These are phyloP conservation scores for Pogonomyrmex californicus DNA, from an alignment of 1,140 invertebrate species.

Conservation along the genomic window DNA sequence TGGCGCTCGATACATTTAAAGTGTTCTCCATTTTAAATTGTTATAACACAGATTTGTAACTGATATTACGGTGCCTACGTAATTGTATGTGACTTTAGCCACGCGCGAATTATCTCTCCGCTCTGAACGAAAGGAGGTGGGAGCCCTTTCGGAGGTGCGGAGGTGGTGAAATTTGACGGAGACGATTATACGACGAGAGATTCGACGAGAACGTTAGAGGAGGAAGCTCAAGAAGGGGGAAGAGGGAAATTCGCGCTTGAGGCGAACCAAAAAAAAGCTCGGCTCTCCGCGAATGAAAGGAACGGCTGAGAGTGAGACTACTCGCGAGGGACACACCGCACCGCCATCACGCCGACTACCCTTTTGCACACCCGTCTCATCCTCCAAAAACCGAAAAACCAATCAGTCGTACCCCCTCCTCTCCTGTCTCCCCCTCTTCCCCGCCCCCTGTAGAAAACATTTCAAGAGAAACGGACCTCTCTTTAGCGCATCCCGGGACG, in stretches of 20 bases:
- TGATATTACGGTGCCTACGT: conserved; percentile 50
- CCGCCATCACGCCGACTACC: conserved; percentile 23
- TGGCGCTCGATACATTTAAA: conserved; percentile 53
- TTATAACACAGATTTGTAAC: conserved; percentile 47
- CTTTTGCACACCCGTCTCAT: conserved; percentile 64
- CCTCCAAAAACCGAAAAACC: conserved; percentile 36
- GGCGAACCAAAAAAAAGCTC: conserved; percentile 25
- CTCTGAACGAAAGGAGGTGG: neutral
- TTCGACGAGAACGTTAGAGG: neutral
- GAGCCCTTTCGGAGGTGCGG: neutral
- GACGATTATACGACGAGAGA: neutral
- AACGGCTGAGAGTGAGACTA: conserved; percentile 1
- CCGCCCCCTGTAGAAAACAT: conserved; percentile 72
- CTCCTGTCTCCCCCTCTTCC: too few species aligned
- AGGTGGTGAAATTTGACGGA: conserved; percentile 20
- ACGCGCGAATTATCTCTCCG: conserved; percentile 21
- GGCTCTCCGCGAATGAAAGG: conserved; percentile 2
- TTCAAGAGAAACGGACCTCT: conserved; percentile 75
- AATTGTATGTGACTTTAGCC: conserved; percentile 46
- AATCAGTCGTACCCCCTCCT: conserved; percentile 34
- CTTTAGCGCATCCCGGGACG: conserved; percentile 80
- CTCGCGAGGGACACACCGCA: conserved; percentile 28
- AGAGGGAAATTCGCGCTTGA: conserved; percentile 48
- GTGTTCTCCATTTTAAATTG: conserved; percentile 26
- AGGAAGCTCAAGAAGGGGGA: conserved; percentile 28